Evolutionary conservation across 2,113 vertebrate genomes (phyloP).

Genomic region (Puffinus mauretanicus): DNA sequence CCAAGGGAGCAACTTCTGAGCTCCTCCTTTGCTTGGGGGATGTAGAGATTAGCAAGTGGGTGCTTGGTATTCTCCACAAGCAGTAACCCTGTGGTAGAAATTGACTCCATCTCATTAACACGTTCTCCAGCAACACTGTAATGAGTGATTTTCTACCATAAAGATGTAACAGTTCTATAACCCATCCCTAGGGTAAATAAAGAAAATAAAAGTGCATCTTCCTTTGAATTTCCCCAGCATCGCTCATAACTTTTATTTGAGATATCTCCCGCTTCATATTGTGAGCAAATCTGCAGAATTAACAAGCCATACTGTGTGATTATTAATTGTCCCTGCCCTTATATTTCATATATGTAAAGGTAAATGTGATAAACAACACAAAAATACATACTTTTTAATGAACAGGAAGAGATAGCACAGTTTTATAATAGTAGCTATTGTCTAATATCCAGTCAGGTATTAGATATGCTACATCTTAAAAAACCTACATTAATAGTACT

Average conservation of each 20-base stretch:
- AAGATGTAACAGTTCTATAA: not conserved
- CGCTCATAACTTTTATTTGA: fast-evolving
- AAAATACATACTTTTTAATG: not conserved
- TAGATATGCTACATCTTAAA: not conserved
- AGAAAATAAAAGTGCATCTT: not conserved
- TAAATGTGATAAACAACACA: not conserved
- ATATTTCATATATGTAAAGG: not conserved
- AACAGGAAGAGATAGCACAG: not conserved
- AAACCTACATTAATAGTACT: not conserved
- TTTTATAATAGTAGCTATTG: not conserved
- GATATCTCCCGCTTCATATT: not conserved
- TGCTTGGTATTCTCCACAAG: not conserved
- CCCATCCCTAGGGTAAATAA: not conserved
- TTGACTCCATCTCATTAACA: not conserved
- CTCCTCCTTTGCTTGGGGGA: not conserved
- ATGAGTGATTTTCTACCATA: not conserved
- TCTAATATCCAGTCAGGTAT: not conserved
- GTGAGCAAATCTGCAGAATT: not conserved
- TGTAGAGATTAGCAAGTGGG: not conserved
- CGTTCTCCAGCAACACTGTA: not conserved
- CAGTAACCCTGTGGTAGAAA: not conserved
- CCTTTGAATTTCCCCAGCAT: not conserved
- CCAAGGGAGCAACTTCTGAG: not conserved
- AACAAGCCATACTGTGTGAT: not conserved
- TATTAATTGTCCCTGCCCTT: not conserved